Evolutionary conservation across 2,113 vertebrate genomes (phyloP), one percentile per base, ranked within the genome.

Genomic region (Misgurnus anguillicaudatus): DNA sequence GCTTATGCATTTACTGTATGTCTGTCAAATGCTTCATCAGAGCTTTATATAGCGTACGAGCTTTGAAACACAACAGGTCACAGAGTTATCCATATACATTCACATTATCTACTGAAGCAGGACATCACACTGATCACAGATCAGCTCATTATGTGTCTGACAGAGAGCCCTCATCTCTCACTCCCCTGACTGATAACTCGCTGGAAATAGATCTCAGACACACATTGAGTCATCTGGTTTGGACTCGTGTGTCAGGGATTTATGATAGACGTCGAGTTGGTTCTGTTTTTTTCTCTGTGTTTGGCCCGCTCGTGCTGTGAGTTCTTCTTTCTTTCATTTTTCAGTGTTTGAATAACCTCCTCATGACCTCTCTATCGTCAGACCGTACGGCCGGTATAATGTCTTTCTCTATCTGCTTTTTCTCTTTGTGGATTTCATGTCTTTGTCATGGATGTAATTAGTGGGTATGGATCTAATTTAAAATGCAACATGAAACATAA

Each of bases 291-390:
- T 61, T 82, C 39, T 87, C 77, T 79, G 14, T 83, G 75, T 82
- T 86, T 83, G 84, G 84, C 83, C 74, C 85, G 80, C 80, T 87
- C 78, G 78, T 39, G 62, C 86, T 83, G 19, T 0, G 82, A 89
- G 88, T 77, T 86, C 83, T 92, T 19, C 83, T 91, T 92, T 91
- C 92, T 93, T 91, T 91, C 84, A 93, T 85, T 65, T 82, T 91
- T 89, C 87, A 17, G 61, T 83, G 87, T 91, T 91, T 88, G 86
- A 86, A 86, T 91, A 91, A 92, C 90, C 92, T 91, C 84, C 0
- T 53, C 10, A 53, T 90, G 91, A 92, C 90, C 91, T 88, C 83
- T 38, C 55, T 82, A 83, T 87, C 88, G 89, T 90, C 87, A 86
- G 84, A 82, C 81, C 79, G 63, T 69, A 45, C 36, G 83, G 80